phyloP scores from a whole-genome alignment of 1,140 invertebrate genomes.

The Halictus rubicundus region DNA sequence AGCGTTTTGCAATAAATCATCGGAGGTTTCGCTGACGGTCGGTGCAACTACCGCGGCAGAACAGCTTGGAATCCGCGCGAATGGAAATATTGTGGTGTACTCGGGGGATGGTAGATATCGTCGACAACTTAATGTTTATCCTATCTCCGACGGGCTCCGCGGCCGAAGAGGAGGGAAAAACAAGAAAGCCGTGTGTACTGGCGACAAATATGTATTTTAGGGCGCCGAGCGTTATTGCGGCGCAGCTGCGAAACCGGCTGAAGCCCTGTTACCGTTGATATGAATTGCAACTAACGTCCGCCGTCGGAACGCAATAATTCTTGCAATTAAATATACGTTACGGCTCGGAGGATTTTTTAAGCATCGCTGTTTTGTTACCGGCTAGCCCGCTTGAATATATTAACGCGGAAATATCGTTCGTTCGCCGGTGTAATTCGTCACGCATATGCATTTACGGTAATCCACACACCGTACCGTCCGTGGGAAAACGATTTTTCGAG shows the following conservation, averaged over 20 bases:
- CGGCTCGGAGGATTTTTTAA: slow-evolving; percentile 19
- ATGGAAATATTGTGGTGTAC: background rate
- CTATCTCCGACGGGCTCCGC: too few relatives aligned
- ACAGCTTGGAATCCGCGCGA: background rate
- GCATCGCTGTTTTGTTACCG: slow-evolving; percentile 8
- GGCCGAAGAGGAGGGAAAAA: background rate
- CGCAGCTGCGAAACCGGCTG: background rate
- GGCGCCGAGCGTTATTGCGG: background rate
- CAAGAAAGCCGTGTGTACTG: background rate
- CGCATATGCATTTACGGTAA: slow-evolving; percentile 46
- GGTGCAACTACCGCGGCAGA: too few relatives aligned
- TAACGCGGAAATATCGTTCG: slow-evolving; percentile 42
- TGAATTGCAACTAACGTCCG: slow-evolving; percentile 14
- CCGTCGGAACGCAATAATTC: slow-evolving; percentile 20
- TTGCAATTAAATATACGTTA: slow-evolving; percentile 38
- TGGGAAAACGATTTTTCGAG: slow-evolving; percentile 12
- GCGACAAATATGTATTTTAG: background rate
- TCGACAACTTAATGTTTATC: slow-evolving; percentile 6
- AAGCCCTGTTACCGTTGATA: background rate
- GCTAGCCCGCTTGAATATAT: slow-evolving; percentile 19
- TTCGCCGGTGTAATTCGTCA: slow-evolving; percentile 39
- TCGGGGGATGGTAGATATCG: too few relatives aligned
- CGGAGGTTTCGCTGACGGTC: too few relatives aligned
- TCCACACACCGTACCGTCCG: slow-evolving; percentile 1
- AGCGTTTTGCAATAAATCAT: too few relatives aligned